Evolutionary conservation across 37 sponge, comb jelly and placozoan genomes (phyloP), one percentile per base, ranked within the genome.

Genomic region (Corticium candelabrum): DNA sequence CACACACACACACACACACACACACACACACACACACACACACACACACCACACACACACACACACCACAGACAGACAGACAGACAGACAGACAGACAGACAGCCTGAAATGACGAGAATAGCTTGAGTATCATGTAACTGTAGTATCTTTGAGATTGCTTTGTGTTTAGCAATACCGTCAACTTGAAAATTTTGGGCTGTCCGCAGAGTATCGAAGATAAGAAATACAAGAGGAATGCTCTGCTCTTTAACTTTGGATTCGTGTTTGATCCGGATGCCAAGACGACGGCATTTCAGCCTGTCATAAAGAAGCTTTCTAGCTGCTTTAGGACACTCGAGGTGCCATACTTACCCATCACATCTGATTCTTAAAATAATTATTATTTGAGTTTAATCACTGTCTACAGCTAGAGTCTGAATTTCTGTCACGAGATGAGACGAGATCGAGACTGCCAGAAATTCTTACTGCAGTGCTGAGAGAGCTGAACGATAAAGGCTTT

Each of bases 191-290:
- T 93, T 0, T 79, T 90, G 11, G 90, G 94, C 35, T 93, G 84
- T 38, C 94, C 94, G 34, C 81, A 80, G 69, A 68, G 88, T 40
- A 93, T 93, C 39, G 78, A 87, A 38, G 82, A 93, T 68, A 89
- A 87, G 57, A 90, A 87, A 56, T 93, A 93, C 39, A 77, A 79
- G 15, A 67, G 94, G 29, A 93, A 93, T 75, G 88, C 90, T 1
- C 80, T 93, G 41, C 88, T 89, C 38, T 93, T 93, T 78, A 93
- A 93, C 79, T 85, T 90, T 82, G 90, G 82, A 3, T 85, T 93
- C 82, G 90, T 93, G 62, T 89, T 93, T 82, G 84, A 82, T 1
- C 74, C 81, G n/a, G 57, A 90, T 3, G 67, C 76, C 50, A 85
- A 87, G 68, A 82, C 82, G 21, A 34, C 81, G 33, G 74, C 85